A percentile compares a stretch with the other conserved stretches of the same genome.
Evolutionary conservation across 2,888 invertebrate genomes (phyloP).

Genomic region (Sepiola atlantica): DNA sequence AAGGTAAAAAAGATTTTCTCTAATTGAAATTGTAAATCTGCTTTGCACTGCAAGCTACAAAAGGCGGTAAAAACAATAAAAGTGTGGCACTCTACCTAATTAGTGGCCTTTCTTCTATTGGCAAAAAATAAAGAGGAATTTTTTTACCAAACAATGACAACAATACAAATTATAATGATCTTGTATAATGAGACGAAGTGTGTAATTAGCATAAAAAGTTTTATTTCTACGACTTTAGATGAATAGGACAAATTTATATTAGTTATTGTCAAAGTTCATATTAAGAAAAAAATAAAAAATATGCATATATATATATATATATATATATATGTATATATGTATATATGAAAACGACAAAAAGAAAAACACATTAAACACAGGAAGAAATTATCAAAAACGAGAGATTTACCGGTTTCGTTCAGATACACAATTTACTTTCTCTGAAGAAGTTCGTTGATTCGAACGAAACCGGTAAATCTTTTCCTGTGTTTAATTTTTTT

Average conservation of each 20-base stretch:
- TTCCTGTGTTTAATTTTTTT: no score
- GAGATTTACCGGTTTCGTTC: no score
- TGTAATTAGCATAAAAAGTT: neutral
- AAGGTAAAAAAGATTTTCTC: neutral
- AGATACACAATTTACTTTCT: no score
- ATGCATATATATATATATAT: neutral
- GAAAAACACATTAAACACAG: no score
- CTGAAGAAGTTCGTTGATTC: no score
- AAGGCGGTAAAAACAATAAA: neutral
- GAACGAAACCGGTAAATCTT: no score
- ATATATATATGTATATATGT: neutral
- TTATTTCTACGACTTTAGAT: slow-evolving; percentile 1
- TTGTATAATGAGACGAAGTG: neutral
- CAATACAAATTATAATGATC: slow-evolving; percentile 19
- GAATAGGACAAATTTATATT: neutral
- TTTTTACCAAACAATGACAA: neutral
- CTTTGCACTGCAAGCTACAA: neutral
- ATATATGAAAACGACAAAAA: no score
- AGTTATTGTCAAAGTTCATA: neutral
- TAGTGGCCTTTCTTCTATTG: neutral
- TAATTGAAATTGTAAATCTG: neutral
- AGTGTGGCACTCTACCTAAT: neutral
- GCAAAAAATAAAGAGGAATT: neutral
- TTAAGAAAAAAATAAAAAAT: neutral
- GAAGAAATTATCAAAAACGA: no score